Percentiles rank a stretch among this genome's conserved stretches.
Conservation (phyloP, 1,140 invertebrate species). For the Ylistrum balloti region DNA sequence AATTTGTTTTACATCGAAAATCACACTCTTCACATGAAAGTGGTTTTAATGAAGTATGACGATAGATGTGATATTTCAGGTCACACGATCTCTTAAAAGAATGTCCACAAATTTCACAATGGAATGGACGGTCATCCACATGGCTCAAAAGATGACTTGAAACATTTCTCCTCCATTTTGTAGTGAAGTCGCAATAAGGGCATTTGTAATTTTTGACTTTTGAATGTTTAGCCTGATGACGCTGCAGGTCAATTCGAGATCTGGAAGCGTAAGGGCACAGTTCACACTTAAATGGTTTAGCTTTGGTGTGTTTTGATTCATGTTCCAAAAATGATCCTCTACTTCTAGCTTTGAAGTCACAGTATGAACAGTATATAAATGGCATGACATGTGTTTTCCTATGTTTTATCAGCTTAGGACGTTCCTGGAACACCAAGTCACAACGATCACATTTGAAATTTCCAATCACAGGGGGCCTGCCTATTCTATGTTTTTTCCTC, state of each 20-base stretch:
- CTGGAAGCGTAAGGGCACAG: slow-evolving; percentile 63
- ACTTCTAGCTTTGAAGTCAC: slow-evolving; percentile 59
- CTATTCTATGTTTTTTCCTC: slow-evolving; percentile 22
- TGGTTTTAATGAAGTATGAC: slow-evolving; percentile 70
- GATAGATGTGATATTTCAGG: slow-evolving; percentile 69
- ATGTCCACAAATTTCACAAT: slow-evolving; percentile 66
- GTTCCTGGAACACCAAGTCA: slow-evolving; percentile 43
- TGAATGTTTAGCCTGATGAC: slow-evolving; percentile 68
- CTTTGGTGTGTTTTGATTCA: slow-evolving; percentile 66
- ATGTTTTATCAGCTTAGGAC: slow-evolving; percentile 41
- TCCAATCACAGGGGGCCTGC: slow-evolving; percentile 48
- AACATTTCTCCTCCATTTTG: slow-evolving; percentile 68
- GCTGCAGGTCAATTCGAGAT: slow-evolving; percentile 59
- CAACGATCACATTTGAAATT: slow-evolving; percentile 57
- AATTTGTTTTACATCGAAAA: slow-evolving; percentile 72
- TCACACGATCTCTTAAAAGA: slow-evolving; percentile 64
- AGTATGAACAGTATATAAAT: slow-evolving; percentile 56
- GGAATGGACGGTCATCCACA: slow-evolving; percentile 60
- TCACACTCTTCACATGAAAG: slow-evolving; percentile 69
- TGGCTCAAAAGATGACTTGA: slow-evolving; percentile 65
- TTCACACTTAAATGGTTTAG: slow-evolving; percentile 69
- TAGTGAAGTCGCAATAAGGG: slow-evolving; percentile 68
- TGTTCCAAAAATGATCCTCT: slow-evolving; percentile 59
- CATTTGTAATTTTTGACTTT: slow-evolving; percentile 67
- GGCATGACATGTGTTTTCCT: slow-evolving; percentile 37